A percentile compares a stretch with the other conserved stretches of the same genome.
These are phyloP conservation scores for Xyliphius kryptos DNA, from an alignment of 2,113 vertebrate genomes.

Conservation along the genomic window DNA sequence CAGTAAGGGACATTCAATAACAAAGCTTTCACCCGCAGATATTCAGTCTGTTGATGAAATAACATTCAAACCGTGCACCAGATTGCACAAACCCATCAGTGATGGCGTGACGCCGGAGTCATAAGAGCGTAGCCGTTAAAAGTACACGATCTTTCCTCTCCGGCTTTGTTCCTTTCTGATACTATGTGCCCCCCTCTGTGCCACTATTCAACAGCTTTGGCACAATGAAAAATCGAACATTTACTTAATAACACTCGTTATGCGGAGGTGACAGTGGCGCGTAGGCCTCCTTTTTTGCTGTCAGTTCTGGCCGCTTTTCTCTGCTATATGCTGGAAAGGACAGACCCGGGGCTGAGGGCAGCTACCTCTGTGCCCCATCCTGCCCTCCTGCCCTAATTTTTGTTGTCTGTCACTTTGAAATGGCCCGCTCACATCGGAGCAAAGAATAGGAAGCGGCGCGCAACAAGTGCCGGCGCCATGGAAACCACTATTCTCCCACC, in stretches of 20 bases:
- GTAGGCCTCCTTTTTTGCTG: constrained; percentile 64
- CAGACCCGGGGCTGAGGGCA: constrained; percentile 60
- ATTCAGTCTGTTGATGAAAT: constrained; percentile 60
- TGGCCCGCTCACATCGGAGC: constrained; percentile 67
- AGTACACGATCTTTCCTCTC: constrained; percentile 38
- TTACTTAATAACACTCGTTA: constrained; percentile 66
- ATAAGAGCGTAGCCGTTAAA: constrained; percentile 45
- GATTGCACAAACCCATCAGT: constrained; percentile 71
- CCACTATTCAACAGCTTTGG: constrained; percentile 36
- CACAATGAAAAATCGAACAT: constrained; percentile 66
- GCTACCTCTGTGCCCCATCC: constrained; percentile 66
- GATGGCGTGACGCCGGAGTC: constrained; percentile 75
- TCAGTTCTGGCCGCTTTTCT: constrained; percentile 66
- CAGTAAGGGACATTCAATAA: no score
- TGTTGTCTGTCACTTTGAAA: constrained; percentile 74
- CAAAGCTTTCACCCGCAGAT: no score
- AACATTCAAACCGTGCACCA: constrained; percentile 55
- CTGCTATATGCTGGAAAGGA: constrained; percentile 56
- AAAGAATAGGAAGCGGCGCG: constrained; percentile 75
- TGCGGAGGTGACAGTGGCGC: constrained; percentile 65
- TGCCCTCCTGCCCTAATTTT: constrained; percentile 67
- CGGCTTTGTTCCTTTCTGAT: constrained; percentile 36
- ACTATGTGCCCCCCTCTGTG: constrained; percentile 33
- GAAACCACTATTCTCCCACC: constrained; percentile 88
- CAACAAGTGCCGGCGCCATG: constrained; percentile 85